Conservation (phyloP, 53 echinoderm and acorn worm species). For the Astropecten irregularis region DNA sequence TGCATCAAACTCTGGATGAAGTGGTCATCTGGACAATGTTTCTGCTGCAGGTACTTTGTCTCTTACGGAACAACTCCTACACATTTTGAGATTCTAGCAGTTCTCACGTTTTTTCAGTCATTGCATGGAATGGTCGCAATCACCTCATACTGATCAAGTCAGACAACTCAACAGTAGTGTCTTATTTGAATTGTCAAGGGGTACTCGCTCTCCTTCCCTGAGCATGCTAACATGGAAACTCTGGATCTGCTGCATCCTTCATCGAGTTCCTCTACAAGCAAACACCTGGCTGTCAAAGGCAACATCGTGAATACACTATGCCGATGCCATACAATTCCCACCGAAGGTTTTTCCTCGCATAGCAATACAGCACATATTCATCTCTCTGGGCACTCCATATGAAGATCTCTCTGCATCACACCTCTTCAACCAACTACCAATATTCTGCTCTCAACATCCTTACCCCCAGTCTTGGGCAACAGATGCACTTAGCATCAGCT, state of each 20-base stretch:
- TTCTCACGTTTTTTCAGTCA: neutral
- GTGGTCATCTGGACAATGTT: neutral
- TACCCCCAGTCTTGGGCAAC: neutral
- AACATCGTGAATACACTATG: neutral
- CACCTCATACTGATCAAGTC: neutral
- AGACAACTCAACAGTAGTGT: constrained; percentile 45
- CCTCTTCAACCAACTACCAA: constrained; percentile 15
- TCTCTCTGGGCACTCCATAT: neutral
- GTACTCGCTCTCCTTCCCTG: neutral
- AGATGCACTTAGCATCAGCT: constrained; percentile 7
- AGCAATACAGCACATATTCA: neutral
- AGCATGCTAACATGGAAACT: constrained; percentile 19
- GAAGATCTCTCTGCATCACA: constrained; percentile 12
- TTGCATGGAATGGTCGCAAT: neutral
- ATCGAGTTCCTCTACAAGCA: neutral
- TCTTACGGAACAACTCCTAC: neutral
- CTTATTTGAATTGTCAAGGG: constrained; percentile 22
- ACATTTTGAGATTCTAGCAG: neutral
- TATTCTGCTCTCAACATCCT: constrained; percentile 8
- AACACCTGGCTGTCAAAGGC: neutral
- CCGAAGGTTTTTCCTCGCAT: neutral
- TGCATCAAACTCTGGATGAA: constrained; percentile 35
- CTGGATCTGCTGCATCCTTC: neutral
- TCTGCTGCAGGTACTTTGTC: neutral
- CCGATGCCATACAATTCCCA: neutral